These are phyloP conservation scores for Cenopis cana DNA, from an alignment of 2,888 invertebrate species.

Conservation along the genomic window DNA sequence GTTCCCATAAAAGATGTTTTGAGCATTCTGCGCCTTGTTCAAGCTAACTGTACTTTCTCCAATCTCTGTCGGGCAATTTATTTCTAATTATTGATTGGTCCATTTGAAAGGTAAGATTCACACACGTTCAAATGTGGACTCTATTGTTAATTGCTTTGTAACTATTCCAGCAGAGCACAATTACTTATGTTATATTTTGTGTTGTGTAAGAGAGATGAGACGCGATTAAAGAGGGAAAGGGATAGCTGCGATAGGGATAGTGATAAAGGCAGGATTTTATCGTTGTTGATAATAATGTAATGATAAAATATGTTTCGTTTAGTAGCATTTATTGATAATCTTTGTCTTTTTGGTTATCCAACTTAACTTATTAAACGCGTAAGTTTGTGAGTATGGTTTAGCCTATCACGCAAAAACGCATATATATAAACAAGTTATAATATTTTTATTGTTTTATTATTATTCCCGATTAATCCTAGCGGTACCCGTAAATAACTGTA, in stretches of 20 bases:
- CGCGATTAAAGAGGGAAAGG: conserved; percentile 27
- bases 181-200: background rate
- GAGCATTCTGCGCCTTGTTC: conserved; percentile 6
- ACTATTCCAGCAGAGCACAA: background rate
- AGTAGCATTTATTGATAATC: no score
- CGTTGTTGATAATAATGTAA: background rate
- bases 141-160: background rate
- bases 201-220: conserved; percentile 40
- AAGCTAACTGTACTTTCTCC: conserved; percentile 38
- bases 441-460: no score
- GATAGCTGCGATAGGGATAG: conserved; percentile 2
- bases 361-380: no score
- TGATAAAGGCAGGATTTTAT: background rate
- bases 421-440: no score
- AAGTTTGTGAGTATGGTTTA: no score
- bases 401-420: no score
- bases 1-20: conserved; percentile 12
- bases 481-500: no score
- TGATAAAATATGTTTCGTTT: no score
- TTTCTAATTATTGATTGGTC: conserved; percentile 42
- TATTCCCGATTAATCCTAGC: no score
- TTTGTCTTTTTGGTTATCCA: no score
- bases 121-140: conserved; percentile 6
- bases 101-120: conserved; percentile 39
- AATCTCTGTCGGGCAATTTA: conserved; percentile 34